phyloP scores from a whole-genome alignment of 2,113 vertebrate species.

The Zapus hudsonius region DNA sequence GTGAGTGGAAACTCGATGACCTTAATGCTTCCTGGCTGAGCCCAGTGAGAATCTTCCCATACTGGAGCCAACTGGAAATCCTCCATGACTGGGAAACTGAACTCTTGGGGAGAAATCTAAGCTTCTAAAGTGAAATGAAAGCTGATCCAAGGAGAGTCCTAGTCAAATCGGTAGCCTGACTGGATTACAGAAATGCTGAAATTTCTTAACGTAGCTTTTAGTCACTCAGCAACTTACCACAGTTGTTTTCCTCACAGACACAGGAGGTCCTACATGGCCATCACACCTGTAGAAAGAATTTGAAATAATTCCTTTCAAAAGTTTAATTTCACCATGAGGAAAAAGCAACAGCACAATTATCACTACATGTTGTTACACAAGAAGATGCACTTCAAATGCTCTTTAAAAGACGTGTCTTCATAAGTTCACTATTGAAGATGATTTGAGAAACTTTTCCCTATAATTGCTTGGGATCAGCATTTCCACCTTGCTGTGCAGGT shows the following conservation, averaged over 20 bases:
- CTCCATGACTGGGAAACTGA: not conserved
- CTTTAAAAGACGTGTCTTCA: not conserved
- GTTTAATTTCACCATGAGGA: not conserved
- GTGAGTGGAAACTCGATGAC: not conserved
- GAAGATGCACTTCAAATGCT: conserved; percentile 17
- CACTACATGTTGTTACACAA: not conserved
- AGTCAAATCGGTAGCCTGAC: conserved; percentile 1
- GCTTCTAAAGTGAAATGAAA: conserved; percentile 11
- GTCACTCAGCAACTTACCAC: conserved; percentile 76
- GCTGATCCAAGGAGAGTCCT: not conserved
- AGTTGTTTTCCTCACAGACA: conserved; percentile 75
- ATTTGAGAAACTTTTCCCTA: not conserved
- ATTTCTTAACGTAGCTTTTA: not conserved
- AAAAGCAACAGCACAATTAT: conserved; percentile 35
- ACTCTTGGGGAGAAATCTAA: conserved; percentile 2
- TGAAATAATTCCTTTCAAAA: conserved; percentile 70
- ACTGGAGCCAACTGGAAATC: conserved; percentile 49
- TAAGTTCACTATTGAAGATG: not conserved
- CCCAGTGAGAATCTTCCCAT: not conserved
- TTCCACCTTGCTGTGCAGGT: not conserved
- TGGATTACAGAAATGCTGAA: not conserved
- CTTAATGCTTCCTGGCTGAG: not conserved
- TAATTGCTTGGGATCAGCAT: not conserved
- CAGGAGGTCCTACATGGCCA: conserved; percentile 43
- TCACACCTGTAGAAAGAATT: conserved; percentile 82